These are phyloP conservation scores for Vollenhovia emeryi DNA, from an alignment of 1,140 invertebrate species.

Conservation along the genomic window DNA sequence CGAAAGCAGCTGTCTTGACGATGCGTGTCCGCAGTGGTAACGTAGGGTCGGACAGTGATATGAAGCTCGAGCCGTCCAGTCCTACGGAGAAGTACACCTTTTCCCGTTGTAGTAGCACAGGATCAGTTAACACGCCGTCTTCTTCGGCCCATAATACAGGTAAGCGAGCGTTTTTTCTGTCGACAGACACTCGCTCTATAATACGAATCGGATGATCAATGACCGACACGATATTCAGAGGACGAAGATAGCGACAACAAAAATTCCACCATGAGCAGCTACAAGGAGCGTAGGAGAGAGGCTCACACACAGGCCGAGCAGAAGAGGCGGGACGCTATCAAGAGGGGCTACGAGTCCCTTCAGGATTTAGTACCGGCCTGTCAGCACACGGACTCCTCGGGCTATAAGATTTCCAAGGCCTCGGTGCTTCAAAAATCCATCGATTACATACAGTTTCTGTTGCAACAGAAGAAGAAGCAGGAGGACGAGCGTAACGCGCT, in stretches of 20 bases:
- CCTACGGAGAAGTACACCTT: slow-evolving; percentile 89
- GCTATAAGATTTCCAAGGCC: slow-evolving; percentile 98
- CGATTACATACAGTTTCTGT: slow-evolving; percentile 95
- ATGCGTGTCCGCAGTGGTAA: slow-evolving; percentile 61
- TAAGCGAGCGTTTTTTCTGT: slow-evolving; percentile 76
- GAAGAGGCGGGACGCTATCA: slow-evolving; percentile 98
- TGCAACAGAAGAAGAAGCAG: slow-evolving; percentile 96
- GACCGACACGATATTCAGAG: slow-evolving; percentile 85
- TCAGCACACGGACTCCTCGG: slow-evolving; percentile 92
- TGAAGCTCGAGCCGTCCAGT: slow-evolving; percentile 89
- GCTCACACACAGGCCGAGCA: slow-evolving; percentile 99
- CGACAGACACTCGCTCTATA: not conserved
- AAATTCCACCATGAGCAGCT: slow-evolving; percentile 92
- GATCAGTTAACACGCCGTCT: slow-evolving; percentile 92
- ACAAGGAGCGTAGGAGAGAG: slow-evolving; percentile 96
- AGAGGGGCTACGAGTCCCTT: slow-evolving; percentile 96
- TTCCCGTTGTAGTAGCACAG: slow-evolving; percentile 93
- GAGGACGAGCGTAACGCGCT: slow-evolving; percentile 96
- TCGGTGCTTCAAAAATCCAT: slow-evolving; percentile 97
- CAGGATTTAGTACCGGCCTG: slow-evolving; percentile 97
- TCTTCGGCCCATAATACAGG: slow-evolving; percentile 95
- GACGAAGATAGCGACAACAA: slow-evolving; percentile 96
- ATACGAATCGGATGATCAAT: not conserved
- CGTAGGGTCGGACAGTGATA: slow-evolving; percentile 81
- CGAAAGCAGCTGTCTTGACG: slow-evolving; percentile 59